Evolutionary conservation across 2,113 vertebrate species (phyloP).

Genomic region (Muscicapa adusta): DNA sequence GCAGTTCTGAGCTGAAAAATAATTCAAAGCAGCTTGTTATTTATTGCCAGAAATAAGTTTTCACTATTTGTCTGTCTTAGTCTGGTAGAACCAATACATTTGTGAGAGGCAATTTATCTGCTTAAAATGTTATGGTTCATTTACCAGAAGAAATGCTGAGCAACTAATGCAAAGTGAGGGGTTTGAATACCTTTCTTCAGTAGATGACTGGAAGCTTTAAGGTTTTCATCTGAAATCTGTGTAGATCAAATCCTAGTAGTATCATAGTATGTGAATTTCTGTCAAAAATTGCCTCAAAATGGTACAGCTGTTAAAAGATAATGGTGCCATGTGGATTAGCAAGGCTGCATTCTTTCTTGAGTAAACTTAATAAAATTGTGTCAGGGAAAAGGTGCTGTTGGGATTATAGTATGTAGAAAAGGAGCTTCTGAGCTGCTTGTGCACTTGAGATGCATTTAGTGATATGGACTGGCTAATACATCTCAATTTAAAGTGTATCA

Average conservation of each 20-base stretch:
- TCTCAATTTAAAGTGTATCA: background rate
- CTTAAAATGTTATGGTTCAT: background rate
- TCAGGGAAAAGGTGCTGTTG: background rate
- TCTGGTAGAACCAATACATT: background rate
- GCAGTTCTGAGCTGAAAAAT: background rate
- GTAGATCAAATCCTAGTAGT: background rate
- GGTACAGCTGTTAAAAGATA: accelerated
- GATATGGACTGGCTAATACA: background rate
- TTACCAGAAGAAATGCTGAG: background rate
- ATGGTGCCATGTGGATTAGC: background rate
- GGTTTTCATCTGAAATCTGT: background rate
- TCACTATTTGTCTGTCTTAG: background rate
- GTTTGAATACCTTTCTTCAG: background rate
- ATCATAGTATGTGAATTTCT: background rate
- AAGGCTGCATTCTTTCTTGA: background rate
- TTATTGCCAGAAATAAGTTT: background rate
- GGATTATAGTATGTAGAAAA: background rate
- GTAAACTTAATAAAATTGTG: background rate
- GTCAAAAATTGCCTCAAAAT: background rate
- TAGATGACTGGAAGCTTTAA: background rate
- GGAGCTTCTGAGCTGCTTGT: background rate
- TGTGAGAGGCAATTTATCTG: background rate
- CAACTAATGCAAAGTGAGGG: background rate
- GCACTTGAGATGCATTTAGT: background rate
- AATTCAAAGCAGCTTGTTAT: background rate